Conservation (phyloP, 1,140 invertebrate species). For the Neelides sp. region DNA sequence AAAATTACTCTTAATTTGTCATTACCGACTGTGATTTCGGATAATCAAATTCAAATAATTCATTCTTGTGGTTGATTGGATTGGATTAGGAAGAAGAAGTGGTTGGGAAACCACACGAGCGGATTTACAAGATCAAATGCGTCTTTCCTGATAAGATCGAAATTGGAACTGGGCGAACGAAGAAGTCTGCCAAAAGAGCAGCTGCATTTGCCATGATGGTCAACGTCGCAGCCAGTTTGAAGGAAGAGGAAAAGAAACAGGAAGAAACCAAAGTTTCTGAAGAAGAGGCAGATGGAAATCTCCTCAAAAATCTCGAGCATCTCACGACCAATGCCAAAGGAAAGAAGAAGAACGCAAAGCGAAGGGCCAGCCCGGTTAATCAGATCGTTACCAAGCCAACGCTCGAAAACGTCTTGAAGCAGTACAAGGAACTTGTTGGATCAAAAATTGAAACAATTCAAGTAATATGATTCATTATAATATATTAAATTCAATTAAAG, state of each 20-base stretch:
- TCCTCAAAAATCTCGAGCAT: constrained; percentile 8
- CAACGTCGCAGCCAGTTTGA: constrained; percentile 12
- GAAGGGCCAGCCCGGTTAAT: not conserved
- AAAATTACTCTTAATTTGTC: not conserved
- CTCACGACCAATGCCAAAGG: constrained; percentile 5
- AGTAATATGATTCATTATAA: too few relatives aligned
- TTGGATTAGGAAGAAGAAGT: constrained; percentile 6
- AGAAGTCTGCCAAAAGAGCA: constrained; percentile 25
- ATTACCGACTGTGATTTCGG: not conserved
- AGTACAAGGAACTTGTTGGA: not conserved
- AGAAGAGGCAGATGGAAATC: constrained; percentile 14
- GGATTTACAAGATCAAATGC: constrained; percentile 22
- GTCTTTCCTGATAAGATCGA: constrained; percentile 13
- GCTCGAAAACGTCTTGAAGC: too few relatives aligned
- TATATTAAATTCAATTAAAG: constrained; percentile 3
- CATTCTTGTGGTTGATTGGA: not conserved
- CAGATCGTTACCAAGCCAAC: too few relatives aligned
- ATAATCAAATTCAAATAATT: not conserved
- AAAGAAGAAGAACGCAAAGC: constrained; percentile 9
- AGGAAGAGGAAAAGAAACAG: constrained; percentile 8
- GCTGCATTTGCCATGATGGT: constrained; percentile 20
- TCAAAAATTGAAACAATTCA: not conserved
- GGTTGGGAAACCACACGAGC: constrained; percentile 20
- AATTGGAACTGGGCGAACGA: constrained; percentile 20
- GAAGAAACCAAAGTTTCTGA: constrained; percentile 10